Base-by-base conservation (phyloP, 2,113 vertebrate genomes). In the Copsychus sechellarum region DNA sequence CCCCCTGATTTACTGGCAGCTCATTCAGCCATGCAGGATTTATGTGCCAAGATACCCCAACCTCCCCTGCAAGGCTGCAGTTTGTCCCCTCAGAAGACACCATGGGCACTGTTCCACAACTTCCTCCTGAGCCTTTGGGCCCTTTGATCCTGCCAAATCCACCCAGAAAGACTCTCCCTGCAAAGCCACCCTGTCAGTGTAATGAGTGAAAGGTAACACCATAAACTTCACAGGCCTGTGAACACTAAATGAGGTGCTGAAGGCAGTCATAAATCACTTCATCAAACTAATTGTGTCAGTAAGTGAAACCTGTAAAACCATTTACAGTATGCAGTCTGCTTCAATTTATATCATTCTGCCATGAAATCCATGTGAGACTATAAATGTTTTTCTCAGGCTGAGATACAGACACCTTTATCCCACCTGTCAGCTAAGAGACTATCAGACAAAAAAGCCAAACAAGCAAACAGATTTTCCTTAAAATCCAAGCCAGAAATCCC, bases 91-190 rank as follows among this genome's bases (percentile, higher is more conserved):
- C 20, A 1, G 85, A 80, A 77, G 82, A 70, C 85, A 73, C 73
- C 4, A 8, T 0, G 17, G 85, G 50, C 48, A 90, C 53, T 36
- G 40, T 24, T 51, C 90, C 84, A 94, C 91, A 92, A 7, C 78
- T 83, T 79, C 92, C 79, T 79, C 91, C 92, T 76, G 81, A 97
- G 93, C 83, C 77, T 77, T 31, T 91, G 93, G 83, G 86, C 48
- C 53, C 93, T 93, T 90, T 81, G 88, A 77, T 88, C 42, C 62
- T 48, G 38, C 7, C 79, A 84, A 72, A 81, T 8, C 50, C 65
- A 20, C 77, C 47, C 71, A 40, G 45, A 78, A 42, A 76, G 60
- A 5, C 62, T 28, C 43, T 12, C 78, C 73, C 91, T 93, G 94
- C 82, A 94, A 83, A 90, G 81, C 54, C 69, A 11, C 58, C 64